Conservation (phyloP, 2,888 invertebrate genomes). For the Nineta flava region DNA sequence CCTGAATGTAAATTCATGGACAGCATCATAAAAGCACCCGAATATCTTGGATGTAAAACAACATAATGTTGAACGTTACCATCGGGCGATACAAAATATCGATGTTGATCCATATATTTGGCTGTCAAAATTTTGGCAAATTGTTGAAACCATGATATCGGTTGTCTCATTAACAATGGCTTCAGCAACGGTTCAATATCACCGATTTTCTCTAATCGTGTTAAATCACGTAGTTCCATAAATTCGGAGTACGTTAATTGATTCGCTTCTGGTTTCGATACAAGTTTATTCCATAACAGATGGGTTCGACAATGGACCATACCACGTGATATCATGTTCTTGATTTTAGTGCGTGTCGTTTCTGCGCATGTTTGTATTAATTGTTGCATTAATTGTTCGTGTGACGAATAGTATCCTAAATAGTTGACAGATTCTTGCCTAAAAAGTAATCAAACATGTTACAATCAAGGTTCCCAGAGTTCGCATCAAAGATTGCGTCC, state of each 20-base stretch:
- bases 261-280: constrained; percentile 30
- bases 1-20: constrained; percentile 39
- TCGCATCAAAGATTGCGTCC: not conserved
- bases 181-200: constrained; percentile 39
- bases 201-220: constrained; percentile 37
- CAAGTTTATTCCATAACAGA: constrained; percentile 50
- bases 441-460: too few relatives aligned
- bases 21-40: constrained; percentile 48
- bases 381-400: constrained; percentile 48
- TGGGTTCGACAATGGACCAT: constrained; percentile 52
- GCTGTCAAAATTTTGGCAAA: constrained; percentile 39
- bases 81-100: constrained; percentile 40
- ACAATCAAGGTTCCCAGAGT: not conserved
- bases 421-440: constrained; percentile 49
- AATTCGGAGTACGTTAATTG: constrained; percentile 43
- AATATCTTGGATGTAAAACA: constrained; percentile 42
- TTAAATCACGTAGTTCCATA: constrained; percentile 41
- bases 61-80: constrained; percentile 42
- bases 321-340: constrained; percentile 44
- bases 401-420: constrained; percentile 50
- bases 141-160: constrained; percentile 45
- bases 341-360: constrained; percentile 36
- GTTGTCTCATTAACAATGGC: constrained; percentile 40
- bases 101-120: constrained; percentile 40
- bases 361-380: constrained; percentile 39